These are phyloP conservation scores for Xiphophorus maculatus DNA, from an alignment of 2,113 vertebrate species.

Conservation along the genomic window DNA sequence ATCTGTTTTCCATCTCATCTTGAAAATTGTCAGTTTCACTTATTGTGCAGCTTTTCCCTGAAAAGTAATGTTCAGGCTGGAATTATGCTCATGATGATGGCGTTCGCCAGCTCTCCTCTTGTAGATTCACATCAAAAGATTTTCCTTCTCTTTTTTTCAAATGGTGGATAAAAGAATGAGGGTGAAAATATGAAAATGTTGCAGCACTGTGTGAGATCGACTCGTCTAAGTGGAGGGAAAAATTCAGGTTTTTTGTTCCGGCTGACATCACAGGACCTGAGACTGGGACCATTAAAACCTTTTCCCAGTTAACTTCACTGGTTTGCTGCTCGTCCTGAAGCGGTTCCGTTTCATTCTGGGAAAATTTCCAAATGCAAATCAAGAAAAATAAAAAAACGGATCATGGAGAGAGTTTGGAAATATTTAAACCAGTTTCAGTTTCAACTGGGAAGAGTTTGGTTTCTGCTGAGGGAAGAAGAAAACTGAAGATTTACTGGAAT, in stretches of 20 bases:
- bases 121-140: constrained; percentile 68
- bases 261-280: constrained; percentile 64
- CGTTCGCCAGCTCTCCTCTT: constrained; percentile 54
- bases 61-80: constrained; percentile 68
- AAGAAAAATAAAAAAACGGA: background rate
- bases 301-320: constrained; percentile 32
- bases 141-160: constrained; percentile 36
- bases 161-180: constrained; percentile 64
- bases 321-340: background rate
- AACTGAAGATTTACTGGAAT: too few relatives aligned
- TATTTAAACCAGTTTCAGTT: background rate
- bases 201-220: constrained; percentile 51
- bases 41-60: constrained; percentile 63
- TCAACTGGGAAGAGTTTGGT: background rate
- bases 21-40: constrained; percentile 70
- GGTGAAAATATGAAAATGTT: background rate
- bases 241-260: constrained; percentile 48
- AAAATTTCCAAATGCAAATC: background rate
- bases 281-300: constrained; percentile 62
- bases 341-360: constrained; percentile 1
- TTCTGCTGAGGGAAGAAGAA: background rate
- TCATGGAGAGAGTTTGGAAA: too few relatives aligned
- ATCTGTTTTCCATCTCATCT: constrained; percentile 68
- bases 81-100: constrained; percentile 67
- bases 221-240: constrained; percentile 46